Evolutionary conservation across 2,888 invertebrate species (phyloP).

Genomic region (Cistogaster globosa): DNA sequence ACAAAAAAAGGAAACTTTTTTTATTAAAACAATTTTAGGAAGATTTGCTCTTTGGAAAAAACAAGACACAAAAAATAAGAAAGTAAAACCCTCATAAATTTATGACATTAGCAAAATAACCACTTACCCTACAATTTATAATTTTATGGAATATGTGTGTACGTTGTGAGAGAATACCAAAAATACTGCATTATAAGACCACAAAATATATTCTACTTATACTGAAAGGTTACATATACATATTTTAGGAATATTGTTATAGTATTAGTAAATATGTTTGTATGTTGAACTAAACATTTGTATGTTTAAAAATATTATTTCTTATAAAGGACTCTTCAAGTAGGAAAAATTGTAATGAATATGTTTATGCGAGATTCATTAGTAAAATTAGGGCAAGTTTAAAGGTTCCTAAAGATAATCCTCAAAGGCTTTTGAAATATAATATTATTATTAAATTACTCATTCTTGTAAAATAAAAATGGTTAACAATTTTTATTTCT

Average conservation of each 20-base stretch:
- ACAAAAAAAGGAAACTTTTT: conserved; percentile 4
- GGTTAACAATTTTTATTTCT: no score
- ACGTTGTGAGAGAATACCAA: conserved; percentile 9
- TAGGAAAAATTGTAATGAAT: conserved; percentile 25
- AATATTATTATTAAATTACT: no score
- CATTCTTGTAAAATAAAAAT: no score
- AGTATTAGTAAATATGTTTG: background rate
- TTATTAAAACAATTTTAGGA: conserved; percentile 62
- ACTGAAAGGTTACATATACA: conserved; percentile 17
- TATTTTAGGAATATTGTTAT: background rate
- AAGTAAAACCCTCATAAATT: conserved; percentile 66
- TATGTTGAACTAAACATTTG: background rate
- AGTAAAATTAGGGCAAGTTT: background rate
- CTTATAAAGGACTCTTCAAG: conserved; percentile 30
- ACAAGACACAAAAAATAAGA: conserved; percentile 18
- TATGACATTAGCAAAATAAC: conserved; percentile 61
- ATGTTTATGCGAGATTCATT: background rate
- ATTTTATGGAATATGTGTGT: background rate
- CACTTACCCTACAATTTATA: background rate
- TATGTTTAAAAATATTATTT: conserved; percentile 33
- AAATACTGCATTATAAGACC: conserved; percentile 66
- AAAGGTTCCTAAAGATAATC: no score
- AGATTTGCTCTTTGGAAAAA: conserved; percentile 45
- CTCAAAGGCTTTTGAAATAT: no score
- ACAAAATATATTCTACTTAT: conserved; percentile 54